Conservation (phyloP, 2,113 vertebrate species). For the Nannobrachium achirus region DNA sequence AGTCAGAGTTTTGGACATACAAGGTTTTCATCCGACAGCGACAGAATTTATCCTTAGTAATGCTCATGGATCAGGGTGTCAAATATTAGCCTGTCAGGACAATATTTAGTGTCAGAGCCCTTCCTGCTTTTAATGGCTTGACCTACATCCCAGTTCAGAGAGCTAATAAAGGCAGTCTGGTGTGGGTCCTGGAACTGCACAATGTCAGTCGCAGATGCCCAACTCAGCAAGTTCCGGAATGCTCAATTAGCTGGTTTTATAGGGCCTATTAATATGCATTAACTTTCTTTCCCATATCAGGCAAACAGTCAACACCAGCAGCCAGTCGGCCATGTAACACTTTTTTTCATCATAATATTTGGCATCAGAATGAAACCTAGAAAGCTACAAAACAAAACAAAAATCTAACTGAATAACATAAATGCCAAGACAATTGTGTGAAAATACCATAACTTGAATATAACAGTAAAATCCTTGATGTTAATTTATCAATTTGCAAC, state of each 20-base stretch:
- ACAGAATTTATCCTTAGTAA: slow-evolving; percentile 16
- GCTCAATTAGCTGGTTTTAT: slow-evolving; percentile 94
- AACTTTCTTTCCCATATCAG: slow-evolving; percentile 72
- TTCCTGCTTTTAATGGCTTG: slow-evolving; percentile 93
- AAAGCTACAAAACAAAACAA: too few species aligned
- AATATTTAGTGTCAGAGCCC: slow-evolving; percentile 75
- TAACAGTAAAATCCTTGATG: too few species aligned
- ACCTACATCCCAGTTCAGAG: slow-evolving; percentile 97
- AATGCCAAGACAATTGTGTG: not conserved
- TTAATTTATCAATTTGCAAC: too few species aligned
- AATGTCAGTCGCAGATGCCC: slow-evolving; percentile 97
- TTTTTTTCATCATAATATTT: slow-evolving; percentile 1
- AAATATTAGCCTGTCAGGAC: slow-evolving; percentile 71
- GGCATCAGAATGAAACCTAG: not conserved
- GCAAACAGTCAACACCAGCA: slow-evolving; percentile 57
- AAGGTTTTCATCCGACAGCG: too few species aligned
- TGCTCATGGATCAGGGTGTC: slow-evolving; percentile 66
- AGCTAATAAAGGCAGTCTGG: slow-evolving; percentile 93
- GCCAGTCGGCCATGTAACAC: slow-evolving; percentile 52
- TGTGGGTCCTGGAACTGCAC: slow-evolving; percentile 94
- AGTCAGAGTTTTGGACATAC: too few species aligned
- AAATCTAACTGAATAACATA: not conserved
- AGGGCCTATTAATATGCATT: slow-evolving; percentile 82
- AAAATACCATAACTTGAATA: too few species aligned
- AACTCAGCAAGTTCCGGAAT: slow-evolving; percentile 96